A percentile compares a stretch with the other conserved stretches of the same genome.
Evolutionary conservation across 2,113 vertebrate species (phyloP).

Genomic region (Zapus hudsonius): DNA sequence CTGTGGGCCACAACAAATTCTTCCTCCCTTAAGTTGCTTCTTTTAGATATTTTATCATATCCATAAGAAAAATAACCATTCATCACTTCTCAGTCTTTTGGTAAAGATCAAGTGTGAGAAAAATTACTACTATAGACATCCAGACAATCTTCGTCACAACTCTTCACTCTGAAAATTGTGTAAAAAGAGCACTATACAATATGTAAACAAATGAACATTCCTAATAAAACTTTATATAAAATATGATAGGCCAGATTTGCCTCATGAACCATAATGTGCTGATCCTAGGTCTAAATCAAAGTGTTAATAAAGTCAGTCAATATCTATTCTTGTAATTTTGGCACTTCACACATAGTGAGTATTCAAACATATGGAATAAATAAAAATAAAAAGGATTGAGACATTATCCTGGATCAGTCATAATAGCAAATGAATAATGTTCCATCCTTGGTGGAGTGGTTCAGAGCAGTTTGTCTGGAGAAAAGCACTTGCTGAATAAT

Average conservation of each 20-base stretch:
- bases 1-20: background rate
- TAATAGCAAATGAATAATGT: background rate
- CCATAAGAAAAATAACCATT: background rate
- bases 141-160: background rate
- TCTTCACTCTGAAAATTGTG: background rate
- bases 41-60: background rate
- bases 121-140: background rate
- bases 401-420: background rate
- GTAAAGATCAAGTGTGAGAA: no score
- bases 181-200: background rate
- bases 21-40: background rate
- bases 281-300: background rate
- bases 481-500: slow-evolving; percentile 23
- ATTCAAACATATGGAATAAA: slow-evolving; percentile 28
- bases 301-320: background rate
- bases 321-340: background rate
- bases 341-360: background rate
- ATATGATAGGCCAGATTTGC: background rate
- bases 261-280: background rate
- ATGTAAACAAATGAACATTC: background rate
- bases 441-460: background rate
- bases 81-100: no score
- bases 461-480: background rate
- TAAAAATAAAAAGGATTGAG: slow-evolving; percentile 1
- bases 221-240: background rate